Conservation (phyloP, 2,113 vertebrate species). For the Acrocephalus arundinaceus region DNA sequence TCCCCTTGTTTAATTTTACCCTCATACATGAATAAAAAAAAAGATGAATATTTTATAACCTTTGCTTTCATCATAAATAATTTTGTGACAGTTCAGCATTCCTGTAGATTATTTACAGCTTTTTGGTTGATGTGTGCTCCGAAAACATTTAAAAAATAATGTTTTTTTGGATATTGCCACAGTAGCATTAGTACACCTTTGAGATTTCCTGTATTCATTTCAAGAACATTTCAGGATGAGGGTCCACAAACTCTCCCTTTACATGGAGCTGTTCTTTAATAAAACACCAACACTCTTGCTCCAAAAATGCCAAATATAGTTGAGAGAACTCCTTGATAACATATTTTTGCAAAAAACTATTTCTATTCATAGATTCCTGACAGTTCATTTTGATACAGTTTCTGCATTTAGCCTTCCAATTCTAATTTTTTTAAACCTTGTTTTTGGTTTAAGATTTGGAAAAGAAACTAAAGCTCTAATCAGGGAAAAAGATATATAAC, state of each 20-base stretch:
- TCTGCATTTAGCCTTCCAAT: slow-evolving; percentile 52
- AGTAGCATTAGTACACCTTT: slow-evolving; percentile 10
- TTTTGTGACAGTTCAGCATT: slow-evolving; percentile 71
- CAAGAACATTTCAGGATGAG: slow-evolving; percentile 53
- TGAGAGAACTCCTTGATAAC: slow-evolving; percentile 74
- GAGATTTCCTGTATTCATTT: slow-evolving; percentile 22
- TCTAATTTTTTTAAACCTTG: background rate
- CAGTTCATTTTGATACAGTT: slow-evolving; percentile 69
- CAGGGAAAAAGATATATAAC: slow-evolving; percentile 32
- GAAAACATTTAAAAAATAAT: slow-evolving; percentile 21
- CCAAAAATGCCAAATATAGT: slow-evolving; percentile 77
- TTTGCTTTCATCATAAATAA: slow-evolving; percentile 73
- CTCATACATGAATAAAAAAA: slow-evolving; percentile 52
- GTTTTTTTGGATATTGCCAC: background rate
- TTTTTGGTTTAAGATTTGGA: slow-evolving; percentile 30
- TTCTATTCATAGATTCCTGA: slow-evolving; percentile 77
- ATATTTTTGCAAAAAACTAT: slow-evolving; percentile 74
- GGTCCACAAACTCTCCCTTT: slow-evolving; percentile 50
- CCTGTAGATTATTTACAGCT: slow-evolving; percentile 71
- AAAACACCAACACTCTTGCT: slow-evolving; percentile 73
- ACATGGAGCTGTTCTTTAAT: slow-evolving; percentile 42
- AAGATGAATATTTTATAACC: slow-evolving; percentile 76
- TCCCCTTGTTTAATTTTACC: slow-evolving; percentile 65
- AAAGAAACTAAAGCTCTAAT: slow-evolving; percentile 38
- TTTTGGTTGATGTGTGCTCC: slow-evolving; percentile 62